Percentiles rank a stretch among this genome's conserved stretches.
These are phyloP conservation scores for Onychomys arenicola DNA, from an alignment of 2,797 vertebrate species.

Conservation along the genomic window DNA sequence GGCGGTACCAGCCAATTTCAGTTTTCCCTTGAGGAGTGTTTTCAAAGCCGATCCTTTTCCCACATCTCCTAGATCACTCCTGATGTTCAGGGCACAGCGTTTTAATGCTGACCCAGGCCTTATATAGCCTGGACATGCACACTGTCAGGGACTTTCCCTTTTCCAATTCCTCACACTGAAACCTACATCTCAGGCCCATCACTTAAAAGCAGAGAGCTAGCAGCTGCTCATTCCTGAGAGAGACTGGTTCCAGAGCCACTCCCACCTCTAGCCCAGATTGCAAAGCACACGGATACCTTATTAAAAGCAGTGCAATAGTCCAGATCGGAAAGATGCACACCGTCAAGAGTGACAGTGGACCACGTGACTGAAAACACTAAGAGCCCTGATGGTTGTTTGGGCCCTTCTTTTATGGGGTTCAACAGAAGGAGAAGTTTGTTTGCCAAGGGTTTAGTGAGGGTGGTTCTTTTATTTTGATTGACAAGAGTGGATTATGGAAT, in stretches of 20 bases:
- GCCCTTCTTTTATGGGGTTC: not conserved
- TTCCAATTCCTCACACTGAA: not conserved
- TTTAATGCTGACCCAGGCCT: too few relatives aligned
- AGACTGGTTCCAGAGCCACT: not conserved
- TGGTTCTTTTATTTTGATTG: not conserved
- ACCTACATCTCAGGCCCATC: not conserved
- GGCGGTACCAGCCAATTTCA: accelerated
- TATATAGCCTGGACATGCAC: not conserved
- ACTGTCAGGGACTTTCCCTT: not conserved
- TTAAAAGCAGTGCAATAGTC: not conserved
- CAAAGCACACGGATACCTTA: not conserved
- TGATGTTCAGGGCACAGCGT: not conserved
- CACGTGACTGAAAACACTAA: not conserved
- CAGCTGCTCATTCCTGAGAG: not conserved
- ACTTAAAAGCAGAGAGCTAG: accelerated
- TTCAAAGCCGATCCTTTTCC: not conserved
- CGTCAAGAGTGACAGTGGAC: not conserved
- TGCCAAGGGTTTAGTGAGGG: not conserved
- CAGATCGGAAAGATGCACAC: not conserved
- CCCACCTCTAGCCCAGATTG: not conserved
- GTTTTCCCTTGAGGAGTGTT: not conserved
- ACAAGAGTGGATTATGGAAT: not conserved
- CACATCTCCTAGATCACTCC: not conserved
- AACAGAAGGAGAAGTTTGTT: not conserved
- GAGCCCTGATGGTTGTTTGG: not conserved